These are phyloP conservation scores for Parthenolecanium corni DNA, from an alignment of 2,888 invertebrate genomes.

Conservation along the genomic window DNA sequence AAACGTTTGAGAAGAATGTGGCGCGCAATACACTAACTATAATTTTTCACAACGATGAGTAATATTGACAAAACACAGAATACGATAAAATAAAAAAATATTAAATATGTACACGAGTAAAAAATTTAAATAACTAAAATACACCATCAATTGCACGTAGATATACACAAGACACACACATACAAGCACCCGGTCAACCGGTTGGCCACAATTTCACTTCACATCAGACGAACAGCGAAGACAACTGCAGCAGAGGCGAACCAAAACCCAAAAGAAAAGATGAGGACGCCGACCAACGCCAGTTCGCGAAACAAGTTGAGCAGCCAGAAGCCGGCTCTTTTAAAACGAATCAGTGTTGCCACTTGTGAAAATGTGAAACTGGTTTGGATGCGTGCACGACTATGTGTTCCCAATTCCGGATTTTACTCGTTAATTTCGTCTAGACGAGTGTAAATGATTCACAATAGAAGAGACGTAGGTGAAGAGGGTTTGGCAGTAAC, in stretches of 20 bases:
- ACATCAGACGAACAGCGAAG: too few relatives aligned
- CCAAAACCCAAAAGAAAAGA: background rate
- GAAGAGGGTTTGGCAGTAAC: too few relatives aligned
- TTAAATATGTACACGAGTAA: too few relatives aligned
- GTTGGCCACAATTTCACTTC: background rate
- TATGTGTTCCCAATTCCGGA: too few relatives aligned
- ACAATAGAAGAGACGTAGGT: too few relatives aligned
- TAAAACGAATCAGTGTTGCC: conserved; percentile 14
- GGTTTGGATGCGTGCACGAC: too few relatives aligned
- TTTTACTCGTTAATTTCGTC: too few relatives aligned
- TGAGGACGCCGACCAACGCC: background rate
- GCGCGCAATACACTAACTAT: too few relatives aligned
- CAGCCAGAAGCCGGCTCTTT: conserved; percentile 13
- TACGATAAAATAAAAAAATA: background rate
- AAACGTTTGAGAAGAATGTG: conserved; percentile 3
- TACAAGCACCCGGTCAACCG: background rate
- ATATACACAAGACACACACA: background rate
- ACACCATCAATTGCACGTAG: background rate
- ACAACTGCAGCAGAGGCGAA: too few relatives aligned
- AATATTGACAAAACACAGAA: background rate
- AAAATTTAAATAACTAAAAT: background rate
- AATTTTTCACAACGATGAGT: too few relatives aligned
- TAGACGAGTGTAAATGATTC: too few relatives aligned
- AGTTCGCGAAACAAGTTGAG: conserved; percentile 19
- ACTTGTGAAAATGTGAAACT: background rate